Evolutionary conservation across 2,797 vertebrate species (phyloP), one percentile per base, ranked within the genome.

Genomic region (Sebastes melanostomus): DNA sequence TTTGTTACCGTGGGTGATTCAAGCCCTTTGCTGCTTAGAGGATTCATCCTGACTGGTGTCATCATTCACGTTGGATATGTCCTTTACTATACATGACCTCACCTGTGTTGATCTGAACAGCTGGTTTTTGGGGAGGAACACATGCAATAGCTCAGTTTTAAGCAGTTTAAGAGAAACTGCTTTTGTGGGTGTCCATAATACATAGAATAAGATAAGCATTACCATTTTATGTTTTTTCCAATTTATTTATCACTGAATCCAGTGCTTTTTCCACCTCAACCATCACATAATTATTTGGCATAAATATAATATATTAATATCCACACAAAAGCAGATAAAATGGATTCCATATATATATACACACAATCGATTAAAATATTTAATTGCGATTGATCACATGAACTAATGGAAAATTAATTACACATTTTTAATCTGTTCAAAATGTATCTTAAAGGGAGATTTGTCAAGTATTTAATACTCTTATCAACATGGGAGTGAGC

Each of bases 11-110:
- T 46, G 20, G 27, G 65, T 56, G 29, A 65, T 66, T 84, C 12
- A n/a, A 22, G 55, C 58, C 18, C 14, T 59, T 62, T 66, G 5
- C 18, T 22, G 59, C 46, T 55, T 27, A 11, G n/a, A 10, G 36
- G 22, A n/a, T 27, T 29, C 18, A 50, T 38, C 42, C 42, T 46
- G 42, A 66, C 11, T 70, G 52, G 29, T 68, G 72, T 77, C 29
- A 68, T 84, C 11, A 3, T 30, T 81, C 60, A 50, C 42, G 14
- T 67, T 54, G 18, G 36, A 67, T 14, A 8, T 63, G 8, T 60
- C 32, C 36, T 38, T 65, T 55, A n/a, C 24, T 24, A 1, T 55
- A 24, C 30, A 22, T 20, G 20, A 59, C 55, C 25, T 63, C 46
- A 32, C 25, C 11, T 59, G 22, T 60, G n/a, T 27, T 30, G 1